phyloP scores from a whole-genome alignment of 2,113 vertebrate genomes.

The Pelecanus crispus region DNA sequence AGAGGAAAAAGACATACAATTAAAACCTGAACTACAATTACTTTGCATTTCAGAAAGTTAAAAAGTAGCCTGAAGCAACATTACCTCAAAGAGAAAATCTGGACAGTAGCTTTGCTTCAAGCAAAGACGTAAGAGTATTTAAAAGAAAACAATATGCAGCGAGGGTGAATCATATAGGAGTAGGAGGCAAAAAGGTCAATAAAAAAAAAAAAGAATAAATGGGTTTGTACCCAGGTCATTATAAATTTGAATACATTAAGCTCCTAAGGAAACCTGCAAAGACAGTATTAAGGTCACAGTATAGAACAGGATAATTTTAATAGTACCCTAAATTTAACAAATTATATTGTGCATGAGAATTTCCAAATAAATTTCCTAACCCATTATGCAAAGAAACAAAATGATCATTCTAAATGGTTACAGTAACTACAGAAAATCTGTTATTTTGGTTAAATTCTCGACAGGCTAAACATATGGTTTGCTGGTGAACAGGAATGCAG shows the following conservation, averaged over 20 bases:
- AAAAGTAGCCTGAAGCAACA: neutral
- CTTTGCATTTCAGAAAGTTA: conserved; percentile 8
- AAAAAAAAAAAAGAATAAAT: neutral
- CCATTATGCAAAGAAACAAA: neutral
- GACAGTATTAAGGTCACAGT: neutral
- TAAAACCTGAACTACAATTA: conserved; percentile 25
- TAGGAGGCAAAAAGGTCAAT: neutral
- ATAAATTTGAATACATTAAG: neutral
- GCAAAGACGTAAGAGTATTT: neutral
- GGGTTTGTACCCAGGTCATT: neutral
- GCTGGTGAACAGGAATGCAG: neutral
- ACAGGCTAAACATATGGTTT: neutral
- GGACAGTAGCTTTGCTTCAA: neutral
- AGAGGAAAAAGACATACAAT: neutral
- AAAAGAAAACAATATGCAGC: neutral
- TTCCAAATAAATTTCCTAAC: neutral
- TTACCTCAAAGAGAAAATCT: neutral
- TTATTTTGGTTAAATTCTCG: neutral
- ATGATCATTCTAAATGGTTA: neutral
- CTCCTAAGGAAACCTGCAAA: neutral
- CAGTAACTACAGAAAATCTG: neutral
- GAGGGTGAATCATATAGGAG: neutral
- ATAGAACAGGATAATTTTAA: neutral
- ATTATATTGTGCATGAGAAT: neutral
- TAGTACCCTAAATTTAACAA: neutral